Evolutionary conservation across 2,888 invertebrate species (phyloP), one percentile per base, ranked within the genome.

Genomic region (Hydrotaea diabolus): DNA sequence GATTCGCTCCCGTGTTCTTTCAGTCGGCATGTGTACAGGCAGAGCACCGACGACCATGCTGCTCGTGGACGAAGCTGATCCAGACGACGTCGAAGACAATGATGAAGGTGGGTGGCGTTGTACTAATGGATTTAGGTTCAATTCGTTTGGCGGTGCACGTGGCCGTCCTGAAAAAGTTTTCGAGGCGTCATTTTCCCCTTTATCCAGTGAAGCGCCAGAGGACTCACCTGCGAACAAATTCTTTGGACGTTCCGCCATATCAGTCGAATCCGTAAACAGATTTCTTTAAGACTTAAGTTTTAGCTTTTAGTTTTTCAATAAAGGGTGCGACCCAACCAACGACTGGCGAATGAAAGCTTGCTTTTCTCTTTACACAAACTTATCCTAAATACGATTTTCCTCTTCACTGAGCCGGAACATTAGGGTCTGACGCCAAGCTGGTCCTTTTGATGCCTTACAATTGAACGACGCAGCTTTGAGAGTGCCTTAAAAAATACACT

Each of bases 181-280:
- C 9, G 49, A 64, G 31, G 9, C 17, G 19, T 71, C 59, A 49
- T 49, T 49, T 26, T 66, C 62, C n/a, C 49, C n/a, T n/a, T 4
- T n/a, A 4, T 4, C 15, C 49, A 49, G n/a, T 13, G 49, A 43
- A 43, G 43, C 21, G 0, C n/a, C 43, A 0, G 4, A n/a, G 19
- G 88, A 88, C 88, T 89, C 87, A 91, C 91, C 90, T 80, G 89
- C 88, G 86, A 91, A 90, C 80, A 92, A 90, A 89, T 91, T 92
- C 86, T 90, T 92, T 79, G 92, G 92, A 87, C 92, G 91, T 88
- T 92, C 92, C 82, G 92, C 91, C 92, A 92, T 92, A 87, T 87
- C 39, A 39, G 43, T 69, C 11, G 21, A 17, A 19, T 62, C 69
- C 23, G 55, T 55, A 36, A n/a, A 39, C 26, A 15, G 21, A 66